Conservation (phyloP, 1,140 invertebrate genomes). For the Drosophila tsacasi region DNA sequence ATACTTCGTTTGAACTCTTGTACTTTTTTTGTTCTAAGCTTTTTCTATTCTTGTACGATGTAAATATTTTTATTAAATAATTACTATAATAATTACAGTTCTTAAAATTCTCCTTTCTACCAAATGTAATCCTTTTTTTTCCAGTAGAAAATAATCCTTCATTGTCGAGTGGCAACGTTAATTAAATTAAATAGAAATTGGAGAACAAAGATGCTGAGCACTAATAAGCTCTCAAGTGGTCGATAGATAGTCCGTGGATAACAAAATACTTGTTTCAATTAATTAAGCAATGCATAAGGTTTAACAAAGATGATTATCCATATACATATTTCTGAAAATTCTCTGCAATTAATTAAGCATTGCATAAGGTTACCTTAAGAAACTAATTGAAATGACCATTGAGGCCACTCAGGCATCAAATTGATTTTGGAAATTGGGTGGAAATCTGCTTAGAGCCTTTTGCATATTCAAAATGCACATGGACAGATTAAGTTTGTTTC, state of each 20-base stretch:
- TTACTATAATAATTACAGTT: no score
- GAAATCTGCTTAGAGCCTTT: conserved; percentile 46
- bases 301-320: no score
- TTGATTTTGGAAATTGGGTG: conserved; percentile 21
- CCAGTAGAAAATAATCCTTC: neutral
- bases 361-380: conserved; percentile 24
- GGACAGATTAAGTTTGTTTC: conserved; percentile 42
- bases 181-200: conserved; percentile 15
- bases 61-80: no score
- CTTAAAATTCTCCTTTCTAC: neutral
- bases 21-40: no score
- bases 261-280: conserved; percentile 20
- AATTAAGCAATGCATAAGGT: conserved; percentile 33
- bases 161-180: neutral
- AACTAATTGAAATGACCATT: conserved; percentile 24
- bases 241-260: conserved; percentile 21
- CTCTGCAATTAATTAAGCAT: conserved; percentile 36
- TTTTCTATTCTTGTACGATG: no score
- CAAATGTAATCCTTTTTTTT: neutral
- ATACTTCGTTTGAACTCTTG: no score
- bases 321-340: no score
- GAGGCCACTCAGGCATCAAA: conserved; percentile 32
- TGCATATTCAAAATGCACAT: conserved; percentile 51
- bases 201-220: neutral
- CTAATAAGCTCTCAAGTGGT: conserved; percentile 7